Percentiles rank a stretch among this genome's conserved stretches.
These are phyloP conservation scores for Diadophis punctatus DNA, from an alignment of 2,113 vertebrate genomes.

Conservation along the genomic window DNA sequence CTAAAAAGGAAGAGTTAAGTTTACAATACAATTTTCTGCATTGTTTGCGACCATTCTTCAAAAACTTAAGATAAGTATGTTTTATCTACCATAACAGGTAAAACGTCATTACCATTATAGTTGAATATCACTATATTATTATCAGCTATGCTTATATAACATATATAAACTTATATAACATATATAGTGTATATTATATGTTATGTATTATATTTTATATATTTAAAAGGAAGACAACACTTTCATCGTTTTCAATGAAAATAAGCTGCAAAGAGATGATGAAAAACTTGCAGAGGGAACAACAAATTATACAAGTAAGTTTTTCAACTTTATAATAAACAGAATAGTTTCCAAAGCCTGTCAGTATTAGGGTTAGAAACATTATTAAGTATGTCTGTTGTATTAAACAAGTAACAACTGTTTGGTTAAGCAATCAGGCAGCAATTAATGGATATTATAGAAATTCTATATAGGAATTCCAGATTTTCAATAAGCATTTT, in stretches of 20 bases:
- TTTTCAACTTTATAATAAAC: background rate
- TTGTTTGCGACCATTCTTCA: background rate
- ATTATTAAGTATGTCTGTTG: background rate
- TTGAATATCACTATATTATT: background rate
- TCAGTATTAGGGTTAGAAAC: background rate
- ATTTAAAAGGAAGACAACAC: slow-evolving; percentile 58
- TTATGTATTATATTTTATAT: slow-evolving; percentile 13
- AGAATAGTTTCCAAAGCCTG: background rate
- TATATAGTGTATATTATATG: background rate
- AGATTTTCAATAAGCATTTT: no score
- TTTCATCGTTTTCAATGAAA: slow-evolving; percentile 45
- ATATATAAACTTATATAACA: background rate
- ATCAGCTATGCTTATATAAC: background rate
- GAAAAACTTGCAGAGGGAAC: background rate
- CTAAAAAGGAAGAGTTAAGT: background rate
- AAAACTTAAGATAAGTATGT: background rate
- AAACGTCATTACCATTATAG: background rate
- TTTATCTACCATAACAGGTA: background rate
- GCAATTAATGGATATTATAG: background rate
- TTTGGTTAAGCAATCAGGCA: background rate
- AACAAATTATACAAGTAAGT: slow-evolving; percentile 72
- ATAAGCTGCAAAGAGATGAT: slow-evolving; percentile 65
- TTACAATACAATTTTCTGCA: background rate
- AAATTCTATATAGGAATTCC: background rate
- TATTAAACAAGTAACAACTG: background rate